These are phyloP conservation scores for Ginglymostoma cirratum DNA, from an alignment of 2,113 vertebrate genomes.

Conservation along the genomic window DNA sequence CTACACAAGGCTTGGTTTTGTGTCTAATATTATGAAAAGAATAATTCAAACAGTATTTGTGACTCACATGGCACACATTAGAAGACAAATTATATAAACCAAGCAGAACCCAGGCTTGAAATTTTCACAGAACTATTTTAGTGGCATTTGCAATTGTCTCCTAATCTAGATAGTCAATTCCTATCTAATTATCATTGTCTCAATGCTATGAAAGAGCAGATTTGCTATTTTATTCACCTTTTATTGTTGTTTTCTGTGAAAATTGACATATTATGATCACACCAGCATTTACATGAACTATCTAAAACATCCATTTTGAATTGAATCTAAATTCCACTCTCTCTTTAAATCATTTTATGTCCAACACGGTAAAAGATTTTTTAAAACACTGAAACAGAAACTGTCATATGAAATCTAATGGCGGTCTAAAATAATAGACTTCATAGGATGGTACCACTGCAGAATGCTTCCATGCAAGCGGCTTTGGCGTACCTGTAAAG, in stretches of 20 bases:
- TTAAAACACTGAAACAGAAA: not conserved
- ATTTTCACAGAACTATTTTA: not conserved
- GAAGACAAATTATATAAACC: not conserved
- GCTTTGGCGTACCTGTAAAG: not conserved
- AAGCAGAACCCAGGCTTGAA: not conserved
- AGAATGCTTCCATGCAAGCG: not conserved
- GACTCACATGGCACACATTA: not conserved
- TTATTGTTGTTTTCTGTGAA: not conserved
- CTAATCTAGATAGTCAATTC: not conserved
- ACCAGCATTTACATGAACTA: not conserved
- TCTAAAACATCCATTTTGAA: not conserved
- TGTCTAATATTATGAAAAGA: not conserved
- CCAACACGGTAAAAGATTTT: not conserved
- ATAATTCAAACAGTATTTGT: not conserved
- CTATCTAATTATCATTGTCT: constrained; percentile 8
- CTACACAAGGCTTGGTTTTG: constrained; percentile 6
- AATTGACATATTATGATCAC: not conserved
- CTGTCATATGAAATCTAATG: not conserved
- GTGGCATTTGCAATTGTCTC: not conserved
- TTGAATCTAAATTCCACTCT: not conserved
- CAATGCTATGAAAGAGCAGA: not conserved
- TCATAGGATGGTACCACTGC: not conserved
- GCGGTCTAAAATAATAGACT: not conserved
- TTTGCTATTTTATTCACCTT: not conserved
- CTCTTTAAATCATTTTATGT: not conserved